These are phyloP conservation scores for Parnassius glacialis DNA, from an alignment of 2,888 invertebrate species.

Conservation along the genomic window DNA sequence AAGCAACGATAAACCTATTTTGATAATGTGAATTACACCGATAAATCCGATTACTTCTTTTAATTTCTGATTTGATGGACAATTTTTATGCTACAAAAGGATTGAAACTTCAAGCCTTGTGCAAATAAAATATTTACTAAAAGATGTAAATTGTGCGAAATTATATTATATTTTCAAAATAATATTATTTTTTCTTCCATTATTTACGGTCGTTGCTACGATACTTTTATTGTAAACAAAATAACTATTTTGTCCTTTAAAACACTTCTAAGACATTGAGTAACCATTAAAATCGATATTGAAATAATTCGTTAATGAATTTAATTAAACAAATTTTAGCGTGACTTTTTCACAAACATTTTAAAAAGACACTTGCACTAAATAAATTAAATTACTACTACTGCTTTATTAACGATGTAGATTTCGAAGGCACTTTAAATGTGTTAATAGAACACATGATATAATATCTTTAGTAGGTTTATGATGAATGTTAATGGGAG, in stretches of 20 bases:
- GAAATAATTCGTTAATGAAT: slow-evolving; percentile 2
- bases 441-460: slow-evolving; percentile 36
- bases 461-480: slow-evolving; percentile 32
- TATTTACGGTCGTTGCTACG: slow-evolving; percentile 57
- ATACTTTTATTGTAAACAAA: slow-evolving; percentile 71
- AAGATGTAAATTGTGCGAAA: no score
- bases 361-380: slow-evolving; percentile 16
- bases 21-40: not conserved
- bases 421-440: slow-evolving; percentile 58
- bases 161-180: no score
- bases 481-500: slow-evolving; percentile 42
- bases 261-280: not conserved
- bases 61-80: no score
- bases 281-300: slow-evolving; percentile 11
- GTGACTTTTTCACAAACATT: slow-evolving; percentile 14
- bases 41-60: no score
- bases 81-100: no score
- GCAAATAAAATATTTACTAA: no score
- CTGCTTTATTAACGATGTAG: slow-evolving; percentile 31
- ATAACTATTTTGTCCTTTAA: slow-evolving; percentile 46
- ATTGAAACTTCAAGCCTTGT: no score
- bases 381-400: slow-evolving; percentile 7
- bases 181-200: not conserved
- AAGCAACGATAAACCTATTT: not conserved
- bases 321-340: slow-evolving; percentile 7